phyloP scores from a whole-genome alignment of 2,113 vertebrate species.

The Enhydra lutris region DNA sequence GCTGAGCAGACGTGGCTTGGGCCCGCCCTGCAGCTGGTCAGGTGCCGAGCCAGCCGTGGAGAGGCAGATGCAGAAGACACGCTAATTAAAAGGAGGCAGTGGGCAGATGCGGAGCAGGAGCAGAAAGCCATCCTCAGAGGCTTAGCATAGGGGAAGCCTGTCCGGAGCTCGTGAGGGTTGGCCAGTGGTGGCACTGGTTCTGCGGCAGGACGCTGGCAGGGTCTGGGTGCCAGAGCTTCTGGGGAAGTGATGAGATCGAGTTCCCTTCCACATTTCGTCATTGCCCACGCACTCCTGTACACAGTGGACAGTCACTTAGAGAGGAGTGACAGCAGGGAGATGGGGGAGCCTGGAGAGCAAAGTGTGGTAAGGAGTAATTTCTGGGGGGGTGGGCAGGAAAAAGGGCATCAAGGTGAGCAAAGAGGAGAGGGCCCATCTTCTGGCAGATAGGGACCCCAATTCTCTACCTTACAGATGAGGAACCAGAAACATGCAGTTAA shows the following conservation, averaged over 20 bases:
- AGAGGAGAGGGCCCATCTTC: not conserved
- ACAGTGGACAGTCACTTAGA: not conserved
- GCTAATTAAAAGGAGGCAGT: constrained; percentile 31
- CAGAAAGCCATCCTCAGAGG: not conserved
- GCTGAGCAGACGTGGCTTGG: constrained; percentile 55
- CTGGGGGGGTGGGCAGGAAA: not conserved
- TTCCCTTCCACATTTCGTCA: not conserved
- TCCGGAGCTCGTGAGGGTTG: not conserved
- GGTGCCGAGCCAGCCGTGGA: constrained; percentile 28
- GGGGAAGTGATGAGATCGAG: not conserved
- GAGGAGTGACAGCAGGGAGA: not conserved
- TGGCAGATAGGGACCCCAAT: not conserved
- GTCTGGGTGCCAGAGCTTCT: not conserved
- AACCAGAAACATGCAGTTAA: not conserved
- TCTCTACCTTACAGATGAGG: not conserved
- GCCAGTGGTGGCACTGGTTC: not conserved
- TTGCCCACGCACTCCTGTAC: not conserved
- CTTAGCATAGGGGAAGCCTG: not conserved
- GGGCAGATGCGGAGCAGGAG: not conserved
- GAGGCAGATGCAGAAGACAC: constrained; percentile 57
- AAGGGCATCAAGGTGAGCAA: not conserved
- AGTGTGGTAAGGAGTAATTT: not conserved
- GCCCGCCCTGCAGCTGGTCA: constrained; percentile 48
- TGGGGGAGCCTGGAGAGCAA: not conserved
- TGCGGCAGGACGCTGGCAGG: not conserved